A percentile compares a stretch with the other conserved stretches of the same genome.
phyloP scores from a whole-genome alignment of 37 sponge, comb jelly and placozoan genomes.

The Beroe ovata region DNA sequence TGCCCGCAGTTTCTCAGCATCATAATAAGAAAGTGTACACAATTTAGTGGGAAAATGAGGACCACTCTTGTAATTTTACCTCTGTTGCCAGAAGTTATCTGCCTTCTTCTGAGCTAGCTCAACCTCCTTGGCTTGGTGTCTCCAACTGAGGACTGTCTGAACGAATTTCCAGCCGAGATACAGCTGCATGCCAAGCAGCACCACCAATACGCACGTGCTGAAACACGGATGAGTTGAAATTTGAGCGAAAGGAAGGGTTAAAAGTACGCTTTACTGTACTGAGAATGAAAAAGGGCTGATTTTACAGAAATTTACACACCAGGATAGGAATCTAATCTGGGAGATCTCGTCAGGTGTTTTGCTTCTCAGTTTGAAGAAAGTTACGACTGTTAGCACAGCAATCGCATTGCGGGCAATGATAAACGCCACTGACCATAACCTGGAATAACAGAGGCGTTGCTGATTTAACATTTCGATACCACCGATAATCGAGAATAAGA shows the following conservation, averaged over 20 bases:
- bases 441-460: no score
- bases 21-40: no score
- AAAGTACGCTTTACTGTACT: no score
- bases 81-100: slow-evolving; percentile 67
- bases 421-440: slow-evolving; percentile 51
- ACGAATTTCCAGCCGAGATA: slow-evolving; percentile 42
- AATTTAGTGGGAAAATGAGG: no score
- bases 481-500: no score
- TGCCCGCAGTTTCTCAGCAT: no score
- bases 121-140: slow-evolving; percentile 45
- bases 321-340: neutral
- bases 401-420: slow-evolving; percentile 16
- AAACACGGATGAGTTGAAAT: no score
- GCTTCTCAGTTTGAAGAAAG: slow-evolving; percentile 49
- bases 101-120: slow-evolving; percentile 65
- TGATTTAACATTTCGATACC: no score
- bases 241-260: no score
- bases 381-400: slow-evolving; percentile 1
- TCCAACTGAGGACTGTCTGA: slow-evolving; percentile 62
- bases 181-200: slow-evolving; percentile 12
- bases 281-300: neutral
- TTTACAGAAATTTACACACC: slow-evolving; percentile 3
- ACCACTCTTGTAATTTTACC: no score
- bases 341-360: slow-evolving; percentile 17
- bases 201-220: slow-evolving; percentile 6